Conservation (phyloP, 1,140 invertebrate species). For the Penaeus japonicus region DNA sequence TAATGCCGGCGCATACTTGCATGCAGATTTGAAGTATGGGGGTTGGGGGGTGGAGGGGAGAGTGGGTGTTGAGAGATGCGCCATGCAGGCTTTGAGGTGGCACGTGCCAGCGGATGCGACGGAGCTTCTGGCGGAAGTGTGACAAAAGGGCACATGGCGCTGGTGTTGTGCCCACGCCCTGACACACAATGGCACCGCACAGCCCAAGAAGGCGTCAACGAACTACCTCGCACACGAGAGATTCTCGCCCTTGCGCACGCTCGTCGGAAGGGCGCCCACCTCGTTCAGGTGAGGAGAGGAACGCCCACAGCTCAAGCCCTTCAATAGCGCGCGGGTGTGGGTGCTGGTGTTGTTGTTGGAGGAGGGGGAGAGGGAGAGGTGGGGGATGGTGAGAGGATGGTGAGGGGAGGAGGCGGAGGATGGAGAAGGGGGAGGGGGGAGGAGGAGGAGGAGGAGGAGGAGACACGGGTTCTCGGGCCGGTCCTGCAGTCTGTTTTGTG, state of each 20-base stretch:
- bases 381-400: not conserved
- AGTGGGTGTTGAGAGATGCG: not conserved
- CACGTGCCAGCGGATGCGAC: not conserved
- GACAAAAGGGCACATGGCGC: not conserved
- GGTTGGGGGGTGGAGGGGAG: not conserved
- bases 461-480: not conserved
- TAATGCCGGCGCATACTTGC: not conserved
- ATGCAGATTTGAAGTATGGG: not conserved
- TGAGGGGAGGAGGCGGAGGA: not conserved
- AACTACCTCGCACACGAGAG: not conserved
- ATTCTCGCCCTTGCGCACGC: not conserved
- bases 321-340: conserved; percentile 38
- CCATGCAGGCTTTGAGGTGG: not conserved
- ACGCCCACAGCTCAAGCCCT: conserved; percentile 39
- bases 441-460: not conserved
- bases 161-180: conserved; percentile 19
- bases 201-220: conserved; percentile 10
- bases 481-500: not conserved
- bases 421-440: not conserved
- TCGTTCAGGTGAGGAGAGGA: not conserved
- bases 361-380: not conserved
- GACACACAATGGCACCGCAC: conserved; percentile 21
- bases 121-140: not conserved
- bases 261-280: not conserved
- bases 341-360: conserved; percentile 28